phyloP scores from a whole-genome alignment of 2,797 vertebrate species.

The Halcyon badia region DNA sequence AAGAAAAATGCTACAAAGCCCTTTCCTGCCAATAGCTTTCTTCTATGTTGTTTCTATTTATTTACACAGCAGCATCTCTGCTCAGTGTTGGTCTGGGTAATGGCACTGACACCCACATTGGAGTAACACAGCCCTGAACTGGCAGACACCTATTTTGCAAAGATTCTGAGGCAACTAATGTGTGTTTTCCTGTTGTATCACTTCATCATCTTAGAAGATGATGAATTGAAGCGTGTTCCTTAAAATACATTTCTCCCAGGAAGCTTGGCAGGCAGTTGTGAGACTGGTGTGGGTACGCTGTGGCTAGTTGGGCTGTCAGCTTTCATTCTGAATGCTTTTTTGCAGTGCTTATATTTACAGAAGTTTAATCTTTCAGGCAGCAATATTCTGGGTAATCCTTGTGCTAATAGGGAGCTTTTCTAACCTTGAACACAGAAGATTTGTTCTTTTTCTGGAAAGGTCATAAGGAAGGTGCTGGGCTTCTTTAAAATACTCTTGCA shows the following conservation, averaged over 20 bases:
- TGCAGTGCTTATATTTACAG: slow-evolving; percentile 31
- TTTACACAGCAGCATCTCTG: background rate
- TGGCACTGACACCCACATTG: background rate
- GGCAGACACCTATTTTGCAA: background rate
- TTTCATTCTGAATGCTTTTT: slow-evolving; percentile 21
- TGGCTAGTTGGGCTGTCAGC: background rate
- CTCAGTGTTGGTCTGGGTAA: background rate
- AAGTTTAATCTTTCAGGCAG: slow-evolving; percentile 56
- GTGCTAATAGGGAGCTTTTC: slow-evolving; percentile 61
- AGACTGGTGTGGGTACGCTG: background rate
- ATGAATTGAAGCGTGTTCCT: background rate
- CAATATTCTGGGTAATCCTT: slow-evolving; percentile 61
- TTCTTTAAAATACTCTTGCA: background rate
- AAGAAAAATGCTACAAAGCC: background rate
- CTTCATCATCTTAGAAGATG: slow-evolving; percentile 5
- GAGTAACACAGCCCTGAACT: background rate
- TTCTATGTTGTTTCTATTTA: background rate
- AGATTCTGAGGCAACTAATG: background rate
- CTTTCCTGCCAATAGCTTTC: background rate
- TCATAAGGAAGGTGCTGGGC: background rate
- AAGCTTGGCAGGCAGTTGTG: background rate
- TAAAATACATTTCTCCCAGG: background rate
- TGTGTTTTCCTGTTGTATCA: slow-evolving; percentile 18
- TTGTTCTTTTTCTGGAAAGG: slow-evolving; percentile 59
- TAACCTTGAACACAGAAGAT: slow-evolving; percentile 1